Evolutionary conservation across 2,113 vertebrate genomes (phyloP), one percentile per base, ranked within the genome.

Genomic region (Cephalopholis sonnerati): DNA sequence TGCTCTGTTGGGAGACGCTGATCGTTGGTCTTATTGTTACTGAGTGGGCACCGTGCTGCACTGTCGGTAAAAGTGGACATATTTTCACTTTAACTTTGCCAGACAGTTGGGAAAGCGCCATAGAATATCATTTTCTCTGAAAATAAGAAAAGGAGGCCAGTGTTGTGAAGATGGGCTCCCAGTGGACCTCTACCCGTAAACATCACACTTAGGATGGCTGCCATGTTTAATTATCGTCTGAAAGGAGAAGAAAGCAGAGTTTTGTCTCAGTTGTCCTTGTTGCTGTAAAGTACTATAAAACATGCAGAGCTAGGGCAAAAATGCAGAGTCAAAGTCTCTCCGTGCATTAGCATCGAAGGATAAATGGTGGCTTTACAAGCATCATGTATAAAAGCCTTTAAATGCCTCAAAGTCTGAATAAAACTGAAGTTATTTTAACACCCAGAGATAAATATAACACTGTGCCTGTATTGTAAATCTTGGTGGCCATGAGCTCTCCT

Each of bases 171-270:
- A 69, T 0, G 1, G n/a, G 41, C 25, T 83, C 85, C 74, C 77
- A 0, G 51, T n/a, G 68, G 82, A 76, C 64, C 61, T 58, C 51
- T 41, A 20, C 66, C 32, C 54, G 51, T 81, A 71, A 81, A 85
- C 73, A 70, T 82, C 75, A 73, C 62, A 57, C 44, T 76, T 54
- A 81, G 51, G 61, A 81, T 5, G 48, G 36, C 69, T 62, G 74
- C 74, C 74, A 79, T 84, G 71, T 83, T 85, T 89, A 69, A 77
- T 83, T 83, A 65, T 59, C 9, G 0, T 67, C 65, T 63, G 48
- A 59, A 36, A 74, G 24, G 29, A 81, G 36, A 69, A 53, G n/a
- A 39, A 55, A 54, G 12, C n/a, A 11, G 17, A 36, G 55, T 55
- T 75, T 39, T 32, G 10, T 83, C 36, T 55, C 7, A 5, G 18